Conservation (phyloP, 2,113 vertebrate genomes). For the Silurus asotus region DNA sequence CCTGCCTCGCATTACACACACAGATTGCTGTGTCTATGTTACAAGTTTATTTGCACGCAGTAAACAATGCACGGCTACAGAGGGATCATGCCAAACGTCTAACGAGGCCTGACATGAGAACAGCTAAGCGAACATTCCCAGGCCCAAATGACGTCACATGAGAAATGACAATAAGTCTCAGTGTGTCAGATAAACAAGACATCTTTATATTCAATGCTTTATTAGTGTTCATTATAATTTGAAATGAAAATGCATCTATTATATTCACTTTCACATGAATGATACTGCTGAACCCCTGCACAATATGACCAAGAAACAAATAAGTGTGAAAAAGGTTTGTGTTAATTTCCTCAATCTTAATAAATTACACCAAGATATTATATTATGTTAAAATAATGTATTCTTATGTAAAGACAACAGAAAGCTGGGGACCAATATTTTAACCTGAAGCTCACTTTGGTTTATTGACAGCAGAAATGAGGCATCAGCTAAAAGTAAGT, state of each 20-base stretch:
- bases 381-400: neutral
- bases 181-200: neutral
- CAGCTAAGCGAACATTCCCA: constrained; percentile 31
- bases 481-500: neutral
- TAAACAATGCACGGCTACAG: constrained; percentile 60
- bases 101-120: constrained; percentile 17
- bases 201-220: neutral
- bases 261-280: neutral
- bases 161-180: constrained; percentile 9
- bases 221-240: neutral
- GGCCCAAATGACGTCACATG: constrained; percentile 5
- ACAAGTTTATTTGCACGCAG: constrained; percentile 69
- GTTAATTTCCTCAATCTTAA: neutral
- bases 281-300: neutral
- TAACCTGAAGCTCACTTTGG: neutral
- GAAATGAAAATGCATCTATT: neutral
- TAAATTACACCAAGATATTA: neutral
- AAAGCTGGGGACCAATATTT: neutral
- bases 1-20: constrained; percentile 68
- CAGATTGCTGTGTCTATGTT: constrained; percentile 70
- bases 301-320: neutral
- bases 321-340: neutral
- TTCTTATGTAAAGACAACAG: neutral
- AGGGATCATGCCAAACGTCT: constrained; percentile 3
- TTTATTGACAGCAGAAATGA: neutral